Evolutionary conservation across 1,140 invertebrate species (phyloP).

Genomic region (Drosophila truncata): DNA sequence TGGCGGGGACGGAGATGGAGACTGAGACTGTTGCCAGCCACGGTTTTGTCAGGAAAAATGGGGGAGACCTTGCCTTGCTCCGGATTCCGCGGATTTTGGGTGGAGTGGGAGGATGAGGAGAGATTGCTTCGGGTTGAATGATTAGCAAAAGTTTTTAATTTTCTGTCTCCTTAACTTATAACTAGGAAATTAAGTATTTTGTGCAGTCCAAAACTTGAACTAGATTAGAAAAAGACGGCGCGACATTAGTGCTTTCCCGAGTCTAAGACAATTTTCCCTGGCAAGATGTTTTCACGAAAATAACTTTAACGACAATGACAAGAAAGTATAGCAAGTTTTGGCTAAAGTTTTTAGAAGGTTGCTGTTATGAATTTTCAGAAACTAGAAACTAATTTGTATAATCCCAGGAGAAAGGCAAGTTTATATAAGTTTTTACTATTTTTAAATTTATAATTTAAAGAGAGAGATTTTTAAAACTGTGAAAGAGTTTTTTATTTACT

Average conservation of each 20-base stretch:
- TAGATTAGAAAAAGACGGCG: slow-evolving; percentile 20
- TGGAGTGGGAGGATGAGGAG: neutral
- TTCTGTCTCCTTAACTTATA: slow-evolving; percentile 43
- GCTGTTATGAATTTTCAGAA: slow-evolving; percentile 2
- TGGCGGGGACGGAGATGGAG: neutral
- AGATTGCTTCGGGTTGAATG: slow-evolving; percentile 51
- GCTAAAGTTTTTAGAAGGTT: neutral
- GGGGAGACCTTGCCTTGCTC: neutral
- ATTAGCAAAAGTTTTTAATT: slow-evolving; percentile 55
- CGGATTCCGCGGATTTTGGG: neutral
- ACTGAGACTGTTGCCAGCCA: slow-evolving; percentile 21
- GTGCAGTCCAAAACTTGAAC: slow-evolving; percentile 27
- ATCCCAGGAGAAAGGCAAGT: neutral
- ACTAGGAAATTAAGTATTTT: slow-evolving; percentile 42
- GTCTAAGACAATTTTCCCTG: slow-evolving; percentile 9
- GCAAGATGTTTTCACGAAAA: slow-evolving; percentile 19
- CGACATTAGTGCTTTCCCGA: slow-evolving; percentile 17
- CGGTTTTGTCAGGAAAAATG: slow-evolving; percentile 24
- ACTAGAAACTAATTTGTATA: neutral
- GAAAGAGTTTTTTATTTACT: neutral
- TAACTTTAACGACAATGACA: slow-evolving; percentile 15
- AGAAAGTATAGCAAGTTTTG: neutral
- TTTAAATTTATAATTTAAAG: neutral
- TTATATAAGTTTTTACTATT: neutral
- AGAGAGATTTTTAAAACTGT: neutral